Conservation (phyloP, 2,113 vertebrate species). For the Phyllopteryx taeniolatus region DNA sequence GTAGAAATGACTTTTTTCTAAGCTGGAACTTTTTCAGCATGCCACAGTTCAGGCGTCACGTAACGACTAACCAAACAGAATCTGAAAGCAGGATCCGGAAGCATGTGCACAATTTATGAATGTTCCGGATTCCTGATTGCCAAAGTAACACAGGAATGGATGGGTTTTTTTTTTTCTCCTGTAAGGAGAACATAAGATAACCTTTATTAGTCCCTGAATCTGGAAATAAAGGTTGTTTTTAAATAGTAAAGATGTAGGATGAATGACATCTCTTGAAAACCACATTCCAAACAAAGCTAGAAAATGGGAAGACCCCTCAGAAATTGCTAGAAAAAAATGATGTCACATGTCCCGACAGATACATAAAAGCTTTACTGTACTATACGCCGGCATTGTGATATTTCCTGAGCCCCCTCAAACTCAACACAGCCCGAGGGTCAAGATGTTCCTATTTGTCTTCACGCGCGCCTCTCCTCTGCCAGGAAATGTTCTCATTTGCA, state of each 20-base stretch:
- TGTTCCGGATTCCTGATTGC: neutral
- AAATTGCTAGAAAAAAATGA: neutral
- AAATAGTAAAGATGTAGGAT: neutral
- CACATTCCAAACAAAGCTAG: neutral
- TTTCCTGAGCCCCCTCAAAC: no score
- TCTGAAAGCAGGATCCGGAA: neutral
- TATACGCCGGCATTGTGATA: neutral
- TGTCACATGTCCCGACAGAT: neutral
- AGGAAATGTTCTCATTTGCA: neutral
- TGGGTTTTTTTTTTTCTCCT: neutral
- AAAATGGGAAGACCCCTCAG: neutral
- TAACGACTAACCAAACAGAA: neutral
- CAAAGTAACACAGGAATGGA: neutral
- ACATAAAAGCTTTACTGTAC: neutral
- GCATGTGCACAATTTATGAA: neutral
- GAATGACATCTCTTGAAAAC: neutral
- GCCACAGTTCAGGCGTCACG: neutral
- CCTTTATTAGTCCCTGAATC: no score
- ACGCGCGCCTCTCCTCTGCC: neutral
- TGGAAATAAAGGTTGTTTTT: neutral
- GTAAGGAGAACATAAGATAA: no score
- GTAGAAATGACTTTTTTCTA: neutral
- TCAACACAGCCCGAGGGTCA: neutral
- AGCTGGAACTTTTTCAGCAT: neutral
- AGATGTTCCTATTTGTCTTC: neutral